These are phyloP conservation scores for Hemicentrotus pulcherrimus DNA, from an alignment of 35 echinoderm and acorn worm genomes.

Conservation along the genomic window DNA sequence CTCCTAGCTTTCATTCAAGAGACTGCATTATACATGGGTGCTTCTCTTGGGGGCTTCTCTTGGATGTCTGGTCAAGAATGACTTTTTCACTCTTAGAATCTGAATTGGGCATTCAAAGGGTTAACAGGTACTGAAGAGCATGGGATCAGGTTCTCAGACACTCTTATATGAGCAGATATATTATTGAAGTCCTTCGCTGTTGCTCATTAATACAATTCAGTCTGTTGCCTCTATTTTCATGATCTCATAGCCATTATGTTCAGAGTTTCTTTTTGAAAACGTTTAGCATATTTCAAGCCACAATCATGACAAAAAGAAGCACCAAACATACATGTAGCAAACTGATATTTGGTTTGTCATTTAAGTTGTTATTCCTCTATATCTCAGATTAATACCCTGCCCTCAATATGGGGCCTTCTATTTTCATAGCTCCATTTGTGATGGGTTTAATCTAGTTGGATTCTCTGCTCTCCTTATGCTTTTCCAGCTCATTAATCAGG, in stretches of 20 bases:
- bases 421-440: not conserved
- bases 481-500: not conserved
- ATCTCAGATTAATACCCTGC: not conserved
- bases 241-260: too few relatives aligned
- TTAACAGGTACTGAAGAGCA: too few relatives aligned
- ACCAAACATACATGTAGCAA: not conserved
- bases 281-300: too few relatives aligned
- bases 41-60: not conserved
- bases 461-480: not conserved
- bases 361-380: not conserved
- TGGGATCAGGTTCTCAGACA: too few relatives aligned
- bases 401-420: not conserved
- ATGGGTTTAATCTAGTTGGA: not conserved
- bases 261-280: too few relatives aligned
- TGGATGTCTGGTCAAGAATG: not conserved
- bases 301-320: too few relatives aligned
- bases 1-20: not conserved
- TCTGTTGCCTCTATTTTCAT: too few relatives aligned
- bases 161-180: too few relatives aligned
- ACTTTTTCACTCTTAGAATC: not conserved
- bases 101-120: not conserved
- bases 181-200: too few relatives aligned
- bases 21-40: not conserved
- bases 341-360: not conserved
- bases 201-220: too few relatives aligned